Evolutionary conservation across 2,888 invertebrate genomes (phyloP).

Genomic region (Nymphalis polychloros): DNA sequence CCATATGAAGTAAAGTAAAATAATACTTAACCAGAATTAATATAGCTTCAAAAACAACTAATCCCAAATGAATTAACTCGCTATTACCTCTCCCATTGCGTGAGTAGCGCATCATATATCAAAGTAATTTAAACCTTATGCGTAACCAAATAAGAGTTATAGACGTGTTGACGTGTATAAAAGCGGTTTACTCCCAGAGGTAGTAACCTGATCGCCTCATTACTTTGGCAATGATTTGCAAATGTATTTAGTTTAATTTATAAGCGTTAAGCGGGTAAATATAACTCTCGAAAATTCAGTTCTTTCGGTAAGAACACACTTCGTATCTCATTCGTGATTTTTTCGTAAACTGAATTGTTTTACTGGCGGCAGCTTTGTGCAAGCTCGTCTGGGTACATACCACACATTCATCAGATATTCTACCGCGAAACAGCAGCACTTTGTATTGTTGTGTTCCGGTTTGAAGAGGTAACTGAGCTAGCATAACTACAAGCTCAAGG

Average conservation of each 20-base stretch:
- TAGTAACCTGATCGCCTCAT: constrained; percentile 35
- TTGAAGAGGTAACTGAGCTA: no score
- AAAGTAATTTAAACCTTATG: constrained; percentile 11
- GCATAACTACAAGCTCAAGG: no score
- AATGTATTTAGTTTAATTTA: constrained; percentile 17
- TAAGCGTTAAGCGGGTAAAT: constrained; percentile 5
- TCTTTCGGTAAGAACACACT: no score
- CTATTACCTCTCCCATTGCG: constrained; percentile 17
- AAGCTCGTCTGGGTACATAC: no score
- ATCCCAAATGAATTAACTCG: constrained; percentile 26
- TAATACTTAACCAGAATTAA: constrained; percentile 31
- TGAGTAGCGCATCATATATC: neutral
- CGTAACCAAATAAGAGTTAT: neutral
- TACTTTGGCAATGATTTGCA: constrained; percentile 30
- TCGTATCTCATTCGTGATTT: no score
- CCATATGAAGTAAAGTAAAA: constrained; percentile 16
- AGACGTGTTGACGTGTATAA: neutral
- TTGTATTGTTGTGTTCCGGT: no score
- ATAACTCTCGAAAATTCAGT: no score
- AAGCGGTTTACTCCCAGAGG: constrained; percentile 22
- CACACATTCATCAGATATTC: no score
- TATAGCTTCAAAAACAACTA: constrained; percentile 29
- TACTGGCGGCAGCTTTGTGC: no score
- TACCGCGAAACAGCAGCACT: no score
- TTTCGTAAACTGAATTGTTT: no score